Conservation (phyloP, 2,113 vertebrate genomes). For the Epinephelus fuscoguttatus region DNA sequence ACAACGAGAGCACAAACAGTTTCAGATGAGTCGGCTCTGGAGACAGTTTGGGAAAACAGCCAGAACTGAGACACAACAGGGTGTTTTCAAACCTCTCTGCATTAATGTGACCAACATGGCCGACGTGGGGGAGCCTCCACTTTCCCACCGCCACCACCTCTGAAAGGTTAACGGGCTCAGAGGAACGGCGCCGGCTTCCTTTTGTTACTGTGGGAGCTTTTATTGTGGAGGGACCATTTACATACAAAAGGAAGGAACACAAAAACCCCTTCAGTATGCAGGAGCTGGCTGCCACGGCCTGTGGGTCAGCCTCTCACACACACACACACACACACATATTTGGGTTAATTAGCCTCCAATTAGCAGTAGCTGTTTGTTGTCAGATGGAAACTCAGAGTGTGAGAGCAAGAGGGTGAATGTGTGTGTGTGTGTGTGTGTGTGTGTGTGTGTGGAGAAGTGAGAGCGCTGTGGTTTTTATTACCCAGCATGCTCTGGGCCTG, state of each 20-base stretch:
- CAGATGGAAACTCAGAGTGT: constrained; percentile 29
- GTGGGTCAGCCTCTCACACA: not conserved
- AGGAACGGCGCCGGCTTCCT: not conserved
- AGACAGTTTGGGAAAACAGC: too few relatives aligned
- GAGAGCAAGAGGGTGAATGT: constrained; percentile 14
- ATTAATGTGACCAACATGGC: too few relatives aligned
- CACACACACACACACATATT: constrained; percentile 3
- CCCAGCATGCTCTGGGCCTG: constrained; percentile 43
- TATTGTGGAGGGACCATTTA: constrained; percentile 59
- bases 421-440: constrained; percentile 27
- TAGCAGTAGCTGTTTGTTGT: constrained; percentile 42
- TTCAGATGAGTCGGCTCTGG: too few relatives aligned
- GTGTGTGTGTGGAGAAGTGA: constrained; percentile 32
- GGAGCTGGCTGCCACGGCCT: not conserved
- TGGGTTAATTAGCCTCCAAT: constrained; percentile 34
- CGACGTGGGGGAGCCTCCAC: too few relatives aligned
- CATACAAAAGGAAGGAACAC: constrained; percentile 65
- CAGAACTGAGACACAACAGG: too few relatives aligned
- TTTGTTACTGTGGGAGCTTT: constrained; percentile 54
- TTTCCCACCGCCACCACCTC: constrained; percentile 42
- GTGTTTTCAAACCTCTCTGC: too few relatives aligned
- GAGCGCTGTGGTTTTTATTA: constrained; percentile 45
- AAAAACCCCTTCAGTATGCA: constrained; percentile 12
- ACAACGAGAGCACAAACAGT: too few relatives aligned
- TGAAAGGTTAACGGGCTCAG: constrained; percentile 60